A percentile compares a stretch with the other conserved stretches of the same genome.
Conservation (phyloP, 1,140 invertebrate genomes). For the Plutomurus gul region DNA sequence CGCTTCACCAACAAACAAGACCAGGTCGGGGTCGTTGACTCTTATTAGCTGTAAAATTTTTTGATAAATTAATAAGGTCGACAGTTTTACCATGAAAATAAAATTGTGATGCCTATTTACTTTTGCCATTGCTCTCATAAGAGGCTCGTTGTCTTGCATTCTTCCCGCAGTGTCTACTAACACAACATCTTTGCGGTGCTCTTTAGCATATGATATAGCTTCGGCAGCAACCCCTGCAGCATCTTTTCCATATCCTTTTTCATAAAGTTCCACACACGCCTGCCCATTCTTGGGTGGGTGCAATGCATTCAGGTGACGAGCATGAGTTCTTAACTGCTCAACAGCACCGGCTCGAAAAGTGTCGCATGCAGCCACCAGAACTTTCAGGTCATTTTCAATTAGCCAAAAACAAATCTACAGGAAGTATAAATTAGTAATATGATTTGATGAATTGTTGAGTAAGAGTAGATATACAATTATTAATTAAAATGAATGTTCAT, state of each 20-base stretch:
- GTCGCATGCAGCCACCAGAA: conserved; percentile 98
- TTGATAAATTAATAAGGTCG: neutral
- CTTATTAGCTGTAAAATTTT: conserved; percentile 66
- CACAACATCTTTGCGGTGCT: conserved; percentile 84
- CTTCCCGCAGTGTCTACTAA: conserved; percentile 97
- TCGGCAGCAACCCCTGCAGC: conserved; percentile 97
- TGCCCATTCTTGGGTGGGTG: conserved; percentile 77
- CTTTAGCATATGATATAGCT: conserved; percentile 86
- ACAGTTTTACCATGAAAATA: neutral
- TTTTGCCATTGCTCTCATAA: conserved; percentile 96
- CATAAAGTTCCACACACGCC: conserved; percentile 91
- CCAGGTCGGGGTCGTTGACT: conserved; percentile 95
- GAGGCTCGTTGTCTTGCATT: conserved; percentile 99
- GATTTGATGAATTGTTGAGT: neutral
- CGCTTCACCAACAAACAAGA: conserved; percentile 98
- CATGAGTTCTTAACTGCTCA: conserved; percentile 96
- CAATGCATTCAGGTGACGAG: conserved; percentile 88
- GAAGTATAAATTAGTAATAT: conserved; percentile 44
- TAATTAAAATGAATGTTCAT: neutral
- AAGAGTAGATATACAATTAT: neutral
- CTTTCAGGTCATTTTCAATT: conserved; percentile 94
- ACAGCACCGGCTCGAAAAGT: conserved; percentile 99
- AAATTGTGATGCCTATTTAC: no score
- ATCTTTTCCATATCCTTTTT: conserved; percentile 98
- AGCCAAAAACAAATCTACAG: conserved; percentile 95